phyloP scores from a whole-genome alignment of 2,888 invertebrate species.

The Beris chalybata region DNA sequence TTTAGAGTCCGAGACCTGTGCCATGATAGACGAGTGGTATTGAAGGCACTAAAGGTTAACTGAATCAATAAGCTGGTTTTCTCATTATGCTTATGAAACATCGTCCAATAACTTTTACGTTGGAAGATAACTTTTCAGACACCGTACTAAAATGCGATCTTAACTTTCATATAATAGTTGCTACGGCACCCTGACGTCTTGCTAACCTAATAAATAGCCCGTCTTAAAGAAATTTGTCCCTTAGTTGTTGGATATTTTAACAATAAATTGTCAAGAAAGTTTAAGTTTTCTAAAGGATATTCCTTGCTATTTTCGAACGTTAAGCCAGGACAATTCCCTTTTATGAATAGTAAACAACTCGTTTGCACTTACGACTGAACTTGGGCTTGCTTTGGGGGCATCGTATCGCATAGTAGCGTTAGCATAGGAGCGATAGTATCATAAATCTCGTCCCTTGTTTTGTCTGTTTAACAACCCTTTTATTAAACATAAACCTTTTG shows the following conservation, averaged over 20 bases:
- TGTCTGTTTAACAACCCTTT: conserved; percentile 31
- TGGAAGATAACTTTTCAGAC: conserved; percentile 14
- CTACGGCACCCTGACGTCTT: conserved; percentile 7
- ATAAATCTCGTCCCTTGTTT: conserved; percentile 31
- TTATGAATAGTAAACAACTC: conserved; percentile 33
- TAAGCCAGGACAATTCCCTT: conserved; percentile 30
- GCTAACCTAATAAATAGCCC: conserved; percentile 14
- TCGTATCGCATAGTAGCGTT: no score
- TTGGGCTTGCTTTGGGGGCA: no score
- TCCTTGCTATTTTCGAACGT: conserved; percentile 15
- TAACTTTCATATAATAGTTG: conserved; percentile 29
- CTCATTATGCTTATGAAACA: conserved; percentile 27
- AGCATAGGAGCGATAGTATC: conserved; percentile 2
- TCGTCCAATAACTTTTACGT: conserved; percentile 19
- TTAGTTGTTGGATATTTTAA: conserved; percentile 9
- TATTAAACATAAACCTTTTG: conserved; percentile 32
- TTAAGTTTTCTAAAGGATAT: conserved; percentile 22
- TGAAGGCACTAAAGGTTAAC: no score
- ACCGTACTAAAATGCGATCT: conserved; percentile 25
- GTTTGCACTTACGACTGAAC: conserved; percentile 22
- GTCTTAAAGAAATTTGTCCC: conserved; percentile 1
- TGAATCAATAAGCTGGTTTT: conserved; percentile 21
- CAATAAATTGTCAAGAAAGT: conserved; percentile 26
- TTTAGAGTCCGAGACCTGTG: no score
- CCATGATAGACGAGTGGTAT: no score